Evolutionary conservation across 2,113 vertebrate genomes (phyloP).

Genomic region (Scortum barcoo): DNA sequence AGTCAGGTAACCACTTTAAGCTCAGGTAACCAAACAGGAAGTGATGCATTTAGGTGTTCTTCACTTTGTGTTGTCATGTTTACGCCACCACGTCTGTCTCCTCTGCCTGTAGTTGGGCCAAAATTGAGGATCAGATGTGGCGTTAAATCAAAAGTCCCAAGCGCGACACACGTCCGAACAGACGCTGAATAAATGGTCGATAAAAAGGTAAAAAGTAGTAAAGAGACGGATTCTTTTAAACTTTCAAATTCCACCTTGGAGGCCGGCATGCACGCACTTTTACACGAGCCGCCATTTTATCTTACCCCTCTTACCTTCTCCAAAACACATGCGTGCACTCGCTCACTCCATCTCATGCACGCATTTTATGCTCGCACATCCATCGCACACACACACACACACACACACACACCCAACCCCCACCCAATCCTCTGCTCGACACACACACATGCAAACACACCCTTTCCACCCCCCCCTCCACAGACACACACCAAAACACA

Average conservation of each 20-base stretch:
- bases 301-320: slow-evolving; percentile 59
- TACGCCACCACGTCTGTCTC: not conserved
- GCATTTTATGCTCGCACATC: slow-evolving; percentile 59
- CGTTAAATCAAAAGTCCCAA: not conserved
- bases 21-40: not conserved
- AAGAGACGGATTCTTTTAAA: not conserved
- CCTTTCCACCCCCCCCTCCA: not conserved
- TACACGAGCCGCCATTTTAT: slow-evolving; percentile 67
- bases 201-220: not conserved
- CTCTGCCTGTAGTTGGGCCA: not conserved
- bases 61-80: not conserved
- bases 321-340: slow-evolving; percentile 59
- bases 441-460: slow-evolving; percentile 45
- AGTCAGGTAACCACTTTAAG: not conserved
- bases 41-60: not conserved
- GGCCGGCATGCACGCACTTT: slow-evolving; percentile 24
- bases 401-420: slow-evolving; percentile 70
- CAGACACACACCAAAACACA: slow-evolving; percentile 52
- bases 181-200: not conserved
- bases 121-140: not conserved
- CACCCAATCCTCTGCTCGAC: slow-evolving; percentile 53
- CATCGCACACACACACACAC: slow-evolving; percentile 55
- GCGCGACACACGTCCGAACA: accelerated
- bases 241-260: slow-evolving; percentile 15
- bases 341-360: slow-evolving; percentile 63